These are phyloP conservation scores for Syngnathus floridae DNA, from an alignment of 2,113 vertebrate species.

Conservation along the genomic window DNA sequence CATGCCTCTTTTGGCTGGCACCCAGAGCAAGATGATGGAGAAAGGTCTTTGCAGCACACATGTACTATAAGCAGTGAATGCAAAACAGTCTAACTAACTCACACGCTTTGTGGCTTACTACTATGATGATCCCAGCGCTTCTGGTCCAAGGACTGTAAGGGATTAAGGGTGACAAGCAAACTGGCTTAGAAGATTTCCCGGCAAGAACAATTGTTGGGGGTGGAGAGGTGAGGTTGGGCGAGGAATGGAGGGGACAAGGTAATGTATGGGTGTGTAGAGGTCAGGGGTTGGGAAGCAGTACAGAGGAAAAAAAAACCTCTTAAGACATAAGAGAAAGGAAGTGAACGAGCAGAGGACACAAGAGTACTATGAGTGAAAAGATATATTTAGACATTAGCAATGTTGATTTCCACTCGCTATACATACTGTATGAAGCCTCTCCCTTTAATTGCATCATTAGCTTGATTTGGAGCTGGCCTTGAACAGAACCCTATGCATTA, in stretches of 20 bases:
- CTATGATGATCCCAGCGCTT: conserved; percentile 13
- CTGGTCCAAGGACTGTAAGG: conserved; percentile 20
- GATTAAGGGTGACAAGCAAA: conserved; percentile 40
- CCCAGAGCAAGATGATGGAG: background rate
- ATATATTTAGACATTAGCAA: conserved; percentile 22
- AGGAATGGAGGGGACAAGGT: conserved; percentile 16
- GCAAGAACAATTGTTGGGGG: conserved; percentile 29
- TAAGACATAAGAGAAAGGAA: conserved; percentile 4
- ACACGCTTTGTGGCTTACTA: conserved; percentile 4
- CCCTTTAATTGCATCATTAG: conserved; percentile 24
- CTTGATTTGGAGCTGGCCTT: conserved; percentile 32
- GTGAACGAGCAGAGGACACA: background rate
- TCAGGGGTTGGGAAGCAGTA: conserved; percentile 6
- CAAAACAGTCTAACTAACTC: conserved; percentile 36
- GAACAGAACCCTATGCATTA: conserved; percentile 42
- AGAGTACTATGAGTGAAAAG: conserved; percentile 18
- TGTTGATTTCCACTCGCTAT: conserved; percentile 14
- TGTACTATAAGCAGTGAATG: conserved; percentile 30
- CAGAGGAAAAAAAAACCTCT: conserved; percentile 11
- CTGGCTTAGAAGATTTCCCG: conserved; percentile 36
- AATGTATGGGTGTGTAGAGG: conserved; percentile 4
- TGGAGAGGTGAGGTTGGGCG: conserved; percentile 28
- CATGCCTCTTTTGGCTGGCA: background rate
- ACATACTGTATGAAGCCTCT: conserved; percentile 9
- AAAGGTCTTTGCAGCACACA: conserved; percentile 36